These are phyloP conservation scores for Papilio dardanus DNA, from an alignment of 1,140 invertebrate genomes.

Conservation along the genomic window DNA sequence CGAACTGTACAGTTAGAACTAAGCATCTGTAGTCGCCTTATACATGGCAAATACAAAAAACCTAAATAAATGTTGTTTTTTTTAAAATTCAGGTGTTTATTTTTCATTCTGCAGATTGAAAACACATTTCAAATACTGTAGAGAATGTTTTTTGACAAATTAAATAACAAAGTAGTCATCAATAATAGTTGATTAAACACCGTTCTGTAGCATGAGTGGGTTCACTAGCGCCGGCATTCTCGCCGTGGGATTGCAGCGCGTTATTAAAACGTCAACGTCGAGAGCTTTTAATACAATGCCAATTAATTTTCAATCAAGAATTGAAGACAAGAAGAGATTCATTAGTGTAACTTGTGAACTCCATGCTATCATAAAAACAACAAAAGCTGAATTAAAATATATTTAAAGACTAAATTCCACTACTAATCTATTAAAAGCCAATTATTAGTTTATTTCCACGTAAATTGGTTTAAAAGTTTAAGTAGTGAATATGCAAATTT, in stretches of 20 bases:
- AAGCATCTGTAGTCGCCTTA: too few relatives aligned
- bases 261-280: slow-evolving; percentile 26
- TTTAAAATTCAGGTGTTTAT: neutral
- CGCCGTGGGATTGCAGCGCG: neutral
- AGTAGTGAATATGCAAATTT: slow-evolving; percentile 19
- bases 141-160: neutral
- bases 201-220: neutral
- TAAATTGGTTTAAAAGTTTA: slow-evolving; percentile 13
- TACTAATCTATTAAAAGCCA: neutral
- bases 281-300: neutral
- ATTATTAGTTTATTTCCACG: neutral
- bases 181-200: neutral
- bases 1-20: too few relatives aligned
- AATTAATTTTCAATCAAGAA: slow-evolving; percentile 28
- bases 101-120: too few relatives aligned
- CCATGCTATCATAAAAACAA: neutral
- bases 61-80: neutral
- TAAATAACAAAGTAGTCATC: neutral
- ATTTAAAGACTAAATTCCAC: neutral
- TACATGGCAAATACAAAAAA: neutral
- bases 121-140: neutral
- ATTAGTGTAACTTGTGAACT: neutral
- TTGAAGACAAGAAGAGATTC: neutral
- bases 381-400: too few relatives aligned
- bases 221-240: neutral